These are phyloP conservation scores for Acromyrmex heyeri DNA, from an alignment of 1,140 invertebrate species.

Conservation along the genomic window DNA sequence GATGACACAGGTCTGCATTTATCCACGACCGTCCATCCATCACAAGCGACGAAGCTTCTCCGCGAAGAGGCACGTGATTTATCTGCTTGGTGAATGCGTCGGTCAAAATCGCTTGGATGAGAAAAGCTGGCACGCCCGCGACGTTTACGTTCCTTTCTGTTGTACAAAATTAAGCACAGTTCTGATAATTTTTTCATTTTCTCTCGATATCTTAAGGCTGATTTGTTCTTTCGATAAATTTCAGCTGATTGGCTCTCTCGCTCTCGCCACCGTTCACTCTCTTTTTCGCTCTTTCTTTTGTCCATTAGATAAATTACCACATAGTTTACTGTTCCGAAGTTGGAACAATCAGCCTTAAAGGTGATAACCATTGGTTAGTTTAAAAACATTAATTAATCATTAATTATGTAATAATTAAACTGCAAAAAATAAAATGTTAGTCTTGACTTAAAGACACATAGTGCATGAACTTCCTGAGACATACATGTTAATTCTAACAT, in stretches of 20 bases:
- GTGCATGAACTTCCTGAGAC: too few species aligned
- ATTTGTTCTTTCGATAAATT: too few species aligned
- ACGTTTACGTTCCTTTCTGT: constrained; percentile 29
- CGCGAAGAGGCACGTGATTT: constrained; percentile 44
- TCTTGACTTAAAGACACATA: too few species aligned
- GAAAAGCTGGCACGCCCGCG: constrained; percentile 22
- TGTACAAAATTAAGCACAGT: constrained; percentile 20
- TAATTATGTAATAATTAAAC: constrained; percentile 1
- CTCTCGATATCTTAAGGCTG: background rate
- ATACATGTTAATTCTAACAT: too few species aligned
- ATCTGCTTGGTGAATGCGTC: constrained; percentile 43
- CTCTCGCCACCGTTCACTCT: too few species aligned
- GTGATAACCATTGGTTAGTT: background rate
- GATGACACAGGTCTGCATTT: constrained; percentile 60
- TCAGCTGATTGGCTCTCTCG: too few species aligned
- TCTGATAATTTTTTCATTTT: constrained; percentile 36
- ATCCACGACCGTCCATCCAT: constrained; percentile 54
- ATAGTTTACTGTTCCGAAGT: too few species aligned
- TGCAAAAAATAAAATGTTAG: too few species aligned
- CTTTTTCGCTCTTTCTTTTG: too few species aligned
- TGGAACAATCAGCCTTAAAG: background rate
- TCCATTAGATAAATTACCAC: too few species aligned
- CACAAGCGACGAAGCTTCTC: constrained; percentile 46
- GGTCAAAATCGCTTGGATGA: constrained; percentile 51
- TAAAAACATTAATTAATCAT: background rate